Conservation (phyloP, 2,113 vertebrate genomes). For the Crotophaga sulcirostris region DNA sequence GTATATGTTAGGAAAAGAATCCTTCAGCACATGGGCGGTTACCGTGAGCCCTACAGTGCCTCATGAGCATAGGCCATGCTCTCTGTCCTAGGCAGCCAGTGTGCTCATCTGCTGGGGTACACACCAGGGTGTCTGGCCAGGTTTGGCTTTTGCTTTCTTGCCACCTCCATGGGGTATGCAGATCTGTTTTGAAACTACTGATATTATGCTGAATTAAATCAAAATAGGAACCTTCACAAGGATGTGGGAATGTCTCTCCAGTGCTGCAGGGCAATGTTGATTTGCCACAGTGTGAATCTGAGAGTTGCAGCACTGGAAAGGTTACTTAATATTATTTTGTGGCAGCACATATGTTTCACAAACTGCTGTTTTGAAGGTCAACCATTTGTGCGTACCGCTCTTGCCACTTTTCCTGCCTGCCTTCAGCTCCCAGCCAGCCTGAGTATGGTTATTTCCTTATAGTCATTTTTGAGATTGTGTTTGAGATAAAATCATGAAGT, state of each 20-base stretch:
- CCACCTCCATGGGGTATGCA: fast-evolving
- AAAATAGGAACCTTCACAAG: not conserved
- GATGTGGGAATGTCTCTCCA: not conserved
- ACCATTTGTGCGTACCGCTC: fast-evolving
- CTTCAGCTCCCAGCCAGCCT: not conserved
- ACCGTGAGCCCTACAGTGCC: fast-evolving
- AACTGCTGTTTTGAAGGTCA: slow-evolving; percentile 9
- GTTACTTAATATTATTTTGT: not conserved
- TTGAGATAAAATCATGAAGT: not conserved
- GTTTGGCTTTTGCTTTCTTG: not conserved
- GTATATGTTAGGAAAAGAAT: not conserved
- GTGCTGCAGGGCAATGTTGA: not conserved
- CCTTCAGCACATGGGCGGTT: not conserved
- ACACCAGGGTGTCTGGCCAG: not conserved
- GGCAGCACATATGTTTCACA: not conserved
- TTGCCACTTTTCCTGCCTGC: not conserved
- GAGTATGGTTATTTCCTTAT: not conserved
- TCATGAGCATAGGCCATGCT: fast-evolving
- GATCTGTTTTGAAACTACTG: not conserved
- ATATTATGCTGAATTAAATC: not conserved
- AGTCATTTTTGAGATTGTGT: not conserved
- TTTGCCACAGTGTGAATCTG: not conserved
- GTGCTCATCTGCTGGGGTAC: not conserved
- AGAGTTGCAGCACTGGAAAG: not conserved
- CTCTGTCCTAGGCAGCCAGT: not conserved